Evolutionary conservation across 2,888 invertebrate species (phyloP).

Genomic region (Acanthosoma haemorrhoidale): DNA sequence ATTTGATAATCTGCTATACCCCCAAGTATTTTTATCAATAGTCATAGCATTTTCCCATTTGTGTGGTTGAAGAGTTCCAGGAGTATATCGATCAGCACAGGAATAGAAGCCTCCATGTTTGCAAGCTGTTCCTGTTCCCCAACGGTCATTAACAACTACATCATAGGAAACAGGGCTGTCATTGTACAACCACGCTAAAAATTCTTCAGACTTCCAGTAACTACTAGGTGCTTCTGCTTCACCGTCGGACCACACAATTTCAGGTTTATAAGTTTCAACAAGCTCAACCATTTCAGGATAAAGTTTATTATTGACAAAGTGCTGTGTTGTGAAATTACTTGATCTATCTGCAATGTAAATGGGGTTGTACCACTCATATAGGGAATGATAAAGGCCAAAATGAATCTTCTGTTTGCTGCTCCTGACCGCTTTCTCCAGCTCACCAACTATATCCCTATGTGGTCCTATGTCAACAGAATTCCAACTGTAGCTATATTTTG

Average conservation of each 20-base stretch:
- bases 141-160: conserved; percentile 89
- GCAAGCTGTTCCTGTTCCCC: conserved; percentile 76
- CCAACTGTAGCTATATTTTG: conserved; percentile 75
- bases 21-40: conserved; percentile 81
- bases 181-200: conserved; percentile 90
- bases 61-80: conserved; percentile 57
- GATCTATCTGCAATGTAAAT: conserved; percentile 66
- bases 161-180: conserved; percentile 82
- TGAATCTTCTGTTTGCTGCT: conserved; percentile 54
- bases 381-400: conserved; percentile 80
- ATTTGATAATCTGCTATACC: conserved; percentile 67
- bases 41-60: conserved; percentile 98
- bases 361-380: conserved; percentile 85
- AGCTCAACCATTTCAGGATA: conserved; percentile 77
- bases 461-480: conserved; percentile 75
- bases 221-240: conserved; percentile 82
- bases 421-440: conserved; percentile 64
- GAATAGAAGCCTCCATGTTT: conserved; percentile 86
- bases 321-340: conserved; percentile 56
- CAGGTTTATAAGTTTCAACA: conserved; percentile 54
- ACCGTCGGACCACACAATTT: conserved; percentile 89
- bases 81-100: conserved; percentile 76
- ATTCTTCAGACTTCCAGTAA: conserved; percentile 80
- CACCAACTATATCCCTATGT: conserved; percentile 70
- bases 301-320: conserved; percentile 65